Evolutionary conservation across 2,797 vertebrate species (phyloP).

Genomic region (Phyllotis vaccarum): DNA sequence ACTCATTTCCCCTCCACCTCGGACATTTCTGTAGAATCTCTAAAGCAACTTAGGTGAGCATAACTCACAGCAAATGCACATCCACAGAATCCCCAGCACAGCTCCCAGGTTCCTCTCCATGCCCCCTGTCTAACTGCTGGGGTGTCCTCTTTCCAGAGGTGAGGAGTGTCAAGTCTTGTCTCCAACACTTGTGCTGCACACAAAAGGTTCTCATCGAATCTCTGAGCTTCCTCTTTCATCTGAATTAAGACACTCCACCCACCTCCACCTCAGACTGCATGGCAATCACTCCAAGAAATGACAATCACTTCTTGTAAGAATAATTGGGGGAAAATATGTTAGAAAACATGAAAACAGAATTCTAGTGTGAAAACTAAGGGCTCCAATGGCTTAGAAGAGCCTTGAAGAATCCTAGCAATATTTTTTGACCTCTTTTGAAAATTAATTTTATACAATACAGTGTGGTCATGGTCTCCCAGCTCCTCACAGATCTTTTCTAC

Average conservation of each 20-base stretch:
- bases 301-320: background rate
- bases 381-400: background rate
- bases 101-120: background rate
- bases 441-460: background rate
- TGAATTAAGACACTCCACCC: constrained; percentile 7
- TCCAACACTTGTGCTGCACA: background rate
- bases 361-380: background rate
- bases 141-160: background rate
- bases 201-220: background rate
- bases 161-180: background rate
- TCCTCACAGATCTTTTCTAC: background rate
- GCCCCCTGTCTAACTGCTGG: background rate
- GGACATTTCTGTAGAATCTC: background rate
- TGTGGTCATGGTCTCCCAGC: background rate
- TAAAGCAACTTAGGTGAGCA: fast-evolving
- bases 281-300: background rate
- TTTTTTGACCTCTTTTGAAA: background rate
- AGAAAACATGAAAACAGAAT: background rate
- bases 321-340: background rate
- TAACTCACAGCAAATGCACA: constrained; percentile 61
- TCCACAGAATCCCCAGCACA: constrained; percentile 27
- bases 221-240: background rate
- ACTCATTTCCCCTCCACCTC: fast-evolving
- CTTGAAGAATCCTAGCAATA: background rate
- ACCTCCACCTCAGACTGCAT: background rate